Evolutionary conservation across 2,797 vertebrate species (phyloP).

Genomic region (Echeneis naucrates): DNA sequence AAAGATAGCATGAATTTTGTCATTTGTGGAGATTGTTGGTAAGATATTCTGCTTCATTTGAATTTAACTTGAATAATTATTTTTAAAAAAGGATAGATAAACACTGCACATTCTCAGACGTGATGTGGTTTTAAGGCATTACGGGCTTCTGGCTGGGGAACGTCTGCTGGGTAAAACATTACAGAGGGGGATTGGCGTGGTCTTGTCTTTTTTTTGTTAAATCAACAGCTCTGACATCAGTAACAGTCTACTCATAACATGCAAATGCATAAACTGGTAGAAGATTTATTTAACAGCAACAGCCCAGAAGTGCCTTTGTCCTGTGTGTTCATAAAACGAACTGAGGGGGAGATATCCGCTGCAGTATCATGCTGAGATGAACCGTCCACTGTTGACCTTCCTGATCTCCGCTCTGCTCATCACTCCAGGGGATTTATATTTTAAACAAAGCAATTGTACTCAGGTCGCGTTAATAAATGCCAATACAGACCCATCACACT

Average conservation of each 20-base stretch:
- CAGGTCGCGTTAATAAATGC: conserved; percentile 40
- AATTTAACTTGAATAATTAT: conserved; percentile 1
- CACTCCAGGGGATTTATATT: conserved; percentile 37
- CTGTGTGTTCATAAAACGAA: not conserved
- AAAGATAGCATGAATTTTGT: not conserved
- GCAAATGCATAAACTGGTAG: not conserved
- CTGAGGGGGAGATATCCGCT: conserved; percentile 50
- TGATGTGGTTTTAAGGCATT: conserved; percentile 5
- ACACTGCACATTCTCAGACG: not conserved
- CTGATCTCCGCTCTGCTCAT: conserved; percentile 39
- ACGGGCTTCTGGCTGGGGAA: conserved; percentile 10
- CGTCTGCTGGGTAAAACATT: conserved; percentile 51
- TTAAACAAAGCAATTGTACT: conserved; percentile 38
- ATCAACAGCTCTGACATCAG: conserved; percentile 40
- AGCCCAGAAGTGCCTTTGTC: not conserved
- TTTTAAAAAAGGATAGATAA: not conserved
- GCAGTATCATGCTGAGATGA: conserved; percentile 32
- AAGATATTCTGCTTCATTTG: not conserved
- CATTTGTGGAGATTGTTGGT: not conserved
- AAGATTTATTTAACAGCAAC: not conserved
- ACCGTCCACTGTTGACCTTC: conserved; percentile 29
- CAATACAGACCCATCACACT: not conserved
- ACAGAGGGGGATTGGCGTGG: conserved; percentile 36
- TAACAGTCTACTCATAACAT: conserved; percentile 16
- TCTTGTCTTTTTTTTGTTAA: conserved; percentile 30